Evolutionary conservation across 2,888 invertebrate species (phyloP).

Genomic region (Prenolepis imparis): DNA sequence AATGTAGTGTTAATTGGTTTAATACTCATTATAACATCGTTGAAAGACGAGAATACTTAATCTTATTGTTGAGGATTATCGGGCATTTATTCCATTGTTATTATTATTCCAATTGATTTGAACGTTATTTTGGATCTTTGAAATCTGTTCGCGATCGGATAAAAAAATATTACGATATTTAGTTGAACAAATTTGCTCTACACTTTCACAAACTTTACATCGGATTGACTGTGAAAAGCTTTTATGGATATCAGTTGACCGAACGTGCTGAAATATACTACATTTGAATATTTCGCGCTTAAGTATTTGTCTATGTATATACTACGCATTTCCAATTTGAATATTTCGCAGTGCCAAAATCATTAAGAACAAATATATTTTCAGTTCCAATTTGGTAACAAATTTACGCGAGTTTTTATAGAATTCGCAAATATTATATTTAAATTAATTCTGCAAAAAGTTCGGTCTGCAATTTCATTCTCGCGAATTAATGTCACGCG

Average conservation of each 20-base stretch:
- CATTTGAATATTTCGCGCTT: not conserved
- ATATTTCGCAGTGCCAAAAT: not conserved
- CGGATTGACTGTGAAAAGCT: not conserved
- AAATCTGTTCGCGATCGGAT: not conserved
- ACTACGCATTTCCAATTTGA: not conserved
- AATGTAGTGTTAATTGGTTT: not conserved
- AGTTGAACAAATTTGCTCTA: slow-evolving; percentile 19
- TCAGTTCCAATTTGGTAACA: not conserved
- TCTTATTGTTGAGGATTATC: not conserved
- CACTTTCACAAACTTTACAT: slow-evolving; percentile 2
- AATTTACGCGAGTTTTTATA: not conserved
- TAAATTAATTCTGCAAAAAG: slow-evolving; percentile 26
- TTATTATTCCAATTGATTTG: not conserved
- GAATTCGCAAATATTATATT: slow-evolving; percentile 7
- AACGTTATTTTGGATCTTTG: not conserved
- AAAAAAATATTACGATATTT: slow-evolving; percentile 36
- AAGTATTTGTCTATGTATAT: slow-evolving; percentile 9
- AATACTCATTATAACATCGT: not conserved
- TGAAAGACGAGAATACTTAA: not conserved
- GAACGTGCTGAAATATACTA: not conserved
- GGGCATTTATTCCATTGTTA: not conserved
- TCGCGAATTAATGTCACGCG: not conserved
- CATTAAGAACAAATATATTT: not conserved
- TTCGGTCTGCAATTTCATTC: slow-evolving; percentile 1
- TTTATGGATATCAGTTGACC: not conserved